Percentiles rank a stretch among this genome's conserved stretches.
phyloP scores from a whole-genome alignment of 1,140 invertebrate genomes.

The Trichoplusia ni region DNA sequence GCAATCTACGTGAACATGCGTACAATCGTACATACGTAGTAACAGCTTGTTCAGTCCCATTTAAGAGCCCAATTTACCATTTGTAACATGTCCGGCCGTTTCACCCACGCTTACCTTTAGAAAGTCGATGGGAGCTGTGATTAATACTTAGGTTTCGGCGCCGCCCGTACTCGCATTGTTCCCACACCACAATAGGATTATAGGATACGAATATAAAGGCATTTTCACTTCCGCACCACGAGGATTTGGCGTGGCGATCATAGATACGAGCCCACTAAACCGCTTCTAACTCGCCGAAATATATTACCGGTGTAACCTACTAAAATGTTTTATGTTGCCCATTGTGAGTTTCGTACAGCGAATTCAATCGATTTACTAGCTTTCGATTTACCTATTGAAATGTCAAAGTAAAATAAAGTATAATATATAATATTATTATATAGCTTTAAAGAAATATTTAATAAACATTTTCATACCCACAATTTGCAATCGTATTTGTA shows the following conservation, averaged over 20 bases:
- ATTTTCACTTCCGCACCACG: constrained; percentile 31
- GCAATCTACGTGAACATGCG: constrained; percentile 9
- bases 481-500: neutral
- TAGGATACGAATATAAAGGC: constrained; percentile 36
- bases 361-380: neutral
- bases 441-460: too few relatives aligned
- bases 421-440: too few relatives aligned
- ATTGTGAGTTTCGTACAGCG: neutral
- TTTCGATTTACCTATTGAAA: constrained; percentile 8
- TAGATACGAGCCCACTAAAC: constrained; percentile 5
- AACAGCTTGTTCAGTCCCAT: constrained; percentile 27
- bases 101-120: constrained; percentile 48
- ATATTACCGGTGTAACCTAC: neutral
- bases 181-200: constrained; percentile 47
- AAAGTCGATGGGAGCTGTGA: constrained; percentile 42
- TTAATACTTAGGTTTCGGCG: constrained; percentile 37
- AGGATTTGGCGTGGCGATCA: constrained; percentile 21
- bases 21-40: constrained; percentile 19
- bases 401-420: too few relatives aligned
- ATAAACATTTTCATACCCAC: neutral
- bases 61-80: constrained; percentile 34
- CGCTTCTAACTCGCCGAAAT: neutral
- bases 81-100: constrained; percentile 34
- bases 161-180: constrained; percentile 36
- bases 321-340: neutral